Evolutionary conservation across 2,888 invertebrate species (phyloP).

Genomic region (Nomada ruficornis): DNA sequence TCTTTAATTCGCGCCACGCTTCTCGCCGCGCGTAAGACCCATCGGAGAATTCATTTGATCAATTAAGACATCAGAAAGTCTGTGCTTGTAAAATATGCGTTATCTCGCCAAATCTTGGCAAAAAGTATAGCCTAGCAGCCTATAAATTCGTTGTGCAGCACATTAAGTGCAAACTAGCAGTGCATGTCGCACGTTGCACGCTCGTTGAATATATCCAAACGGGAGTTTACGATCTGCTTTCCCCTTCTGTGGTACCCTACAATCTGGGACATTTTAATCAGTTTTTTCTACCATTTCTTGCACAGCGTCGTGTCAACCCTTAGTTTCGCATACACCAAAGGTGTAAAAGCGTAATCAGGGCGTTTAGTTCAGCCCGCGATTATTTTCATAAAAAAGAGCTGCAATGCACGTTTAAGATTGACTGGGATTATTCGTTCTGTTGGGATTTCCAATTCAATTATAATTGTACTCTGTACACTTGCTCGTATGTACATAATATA

Average conservation of each 20-base stretch:
- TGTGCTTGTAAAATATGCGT: neutral
- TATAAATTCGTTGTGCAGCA: slow-evolving; percentile 15
- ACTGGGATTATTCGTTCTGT: neutral
- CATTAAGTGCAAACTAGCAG: slow-evolving; percentile 29
- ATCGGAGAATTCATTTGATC: neutral
- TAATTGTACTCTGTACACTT: neutral
- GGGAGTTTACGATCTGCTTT: slow-evolving; percentile 16
- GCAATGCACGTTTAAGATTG: neutral
- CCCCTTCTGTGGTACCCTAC: slow-evolving; percentile 18
- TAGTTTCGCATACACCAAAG: too few species aligned
- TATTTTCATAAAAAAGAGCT: neutral
- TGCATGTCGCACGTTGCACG: slow-evolving; percentile 29
- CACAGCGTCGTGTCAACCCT: neutral
- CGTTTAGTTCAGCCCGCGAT: neutral
- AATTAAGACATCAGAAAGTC: neutral
- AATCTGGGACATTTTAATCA: slow-evolving; percentile 22
- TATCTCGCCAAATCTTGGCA: slow-evolving; percentile 14
- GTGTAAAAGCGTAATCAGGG: neutral
- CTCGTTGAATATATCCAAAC: slow-evolving; percentile 40
- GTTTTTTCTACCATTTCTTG: slow-evolving; percentile 18
- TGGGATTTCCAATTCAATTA: neutral
- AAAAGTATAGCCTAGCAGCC: slow-evolving; percentile 6
- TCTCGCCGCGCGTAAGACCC: too few species aligned
- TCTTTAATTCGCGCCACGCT: too few species aligned
- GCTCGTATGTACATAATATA: neutral